Evolutionary conservation across 2,888 invertebrate species (phyloP), one percentile per base, ranked within the genome.

Genomic region (Drosophila merina): DNA sequence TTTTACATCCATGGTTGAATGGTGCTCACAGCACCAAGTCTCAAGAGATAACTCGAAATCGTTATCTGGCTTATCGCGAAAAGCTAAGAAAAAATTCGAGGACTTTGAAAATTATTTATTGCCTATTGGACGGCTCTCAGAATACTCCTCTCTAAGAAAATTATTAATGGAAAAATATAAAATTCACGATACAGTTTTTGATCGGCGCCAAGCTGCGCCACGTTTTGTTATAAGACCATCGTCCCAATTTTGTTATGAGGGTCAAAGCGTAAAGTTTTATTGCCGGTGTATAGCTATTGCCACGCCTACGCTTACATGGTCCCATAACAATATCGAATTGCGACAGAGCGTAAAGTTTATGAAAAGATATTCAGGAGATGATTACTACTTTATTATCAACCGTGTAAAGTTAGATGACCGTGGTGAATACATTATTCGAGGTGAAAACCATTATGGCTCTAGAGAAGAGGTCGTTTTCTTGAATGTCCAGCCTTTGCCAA

Each of bases 311-410:
- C 94, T 99, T 72, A 96, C 98, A 25, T 99, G 99, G 99, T 96
- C 95, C 77, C 96, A 96, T 89, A 98, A 97, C 92, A 97, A 97
- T 92, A 94, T 95, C 89, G 99, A 99, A 90, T 93, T 99, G 57
- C 94, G 97, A 58, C 99, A 99, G 93, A 98, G 98, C 80, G 98
- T 99, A 76, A 99, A 99, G 92, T 98, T 97, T 92, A 99, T 99
- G 99, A 99, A 99, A 93, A 95, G 98, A 88, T 99, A 99, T 91
- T 94, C 95, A 45, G 97, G 97, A 57, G 98, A 99, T 86, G 98
- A 99, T 90, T 99, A 98, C 92, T 98, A 98, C 92, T 97, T 99
- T 92, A 96, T 98, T 75, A 98, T 99, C 83, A 99, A 99, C 93
- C 95, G 99, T 81, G 97, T 97, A 40, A 98, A 97, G 92, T 92